Base-by-base conservation (phyloP, 64 coral and sea anemone species). In the Anthopleura sola region DNA sequence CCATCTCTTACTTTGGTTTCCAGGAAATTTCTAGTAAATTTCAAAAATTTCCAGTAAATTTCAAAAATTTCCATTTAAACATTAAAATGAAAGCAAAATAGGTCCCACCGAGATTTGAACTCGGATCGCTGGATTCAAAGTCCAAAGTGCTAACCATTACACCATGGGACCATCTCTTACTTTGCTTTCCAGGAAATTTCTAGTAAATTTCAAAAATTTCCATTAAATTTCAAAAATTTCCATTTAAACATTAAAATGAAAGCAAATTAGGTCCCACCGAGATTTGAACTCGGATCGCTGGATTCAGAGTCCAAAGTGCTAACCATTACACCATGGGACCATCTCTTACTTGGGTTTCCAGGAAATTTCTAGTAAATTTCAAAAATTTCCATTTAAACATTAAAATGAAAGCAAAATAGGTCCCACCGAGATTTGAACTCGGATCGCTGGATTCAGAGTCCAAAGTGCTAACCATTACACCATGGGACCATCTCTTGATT, bases 291-390 rank as follows among this genome's bases (percentile, higher is more conserved):
- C 12, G 76, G 37, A 78, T 47, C 38, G 76, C 76, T 78, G 36
- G 37, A 78, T 78, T 78, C 76, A 78, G 5, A 78, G 76, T 78
- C 76, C 37, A 78, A 47, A 78, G 75, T 44, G 37, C 76, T 78
- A 78, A 78, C 37, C 76, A 78, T 78, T 78, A 47, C 76, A 78
- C 76, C 76, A 78, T 78, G 76, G 76, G 38, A 78, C 76, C 76
- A 78, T 48, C 8, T 78, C 19, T 1, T 78, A 11, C 1, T 0
- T 10, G 10, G 0, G 0, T 10, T 32, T 69, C 2, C 13, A 69
- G 64, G 57, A 33, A 69, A 69, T 33, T 62, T 21, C 12, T 24
- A 1, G 24, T 0, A 10, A 69, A 32, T 29, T 69, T 33, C 6
- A 31, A 28, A 71, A 71, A 6, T 12, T n/a, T n/a, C 21, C 3